phyloP scores from a whole-genome alignment of 2,113 vertebrate genomes.

The Todiramphus saurophagus region DNA sequence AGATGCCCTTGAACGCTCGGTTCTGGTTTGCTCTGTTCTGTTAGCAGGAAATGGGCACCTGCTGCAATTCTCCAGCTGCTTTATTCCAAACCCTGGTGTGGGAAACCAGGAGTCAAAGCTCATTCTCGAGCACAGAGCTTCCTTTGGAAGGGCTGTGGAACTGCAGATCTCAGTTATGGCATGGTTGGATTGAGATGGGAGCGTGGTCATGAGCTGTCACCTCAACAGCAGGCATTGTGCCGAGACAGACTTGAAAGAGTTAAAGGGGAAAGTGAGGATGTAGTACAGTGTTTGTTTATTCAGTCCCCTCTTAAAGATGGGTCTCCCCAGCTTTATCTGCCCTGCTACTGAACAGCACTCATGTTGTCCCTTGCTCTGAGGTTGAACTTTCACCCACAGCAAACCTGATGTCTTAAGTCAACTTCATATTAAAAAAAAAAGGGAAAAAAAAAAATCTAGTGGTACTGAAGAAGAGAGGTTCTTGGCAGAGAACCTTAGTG shows the following conservation, averaged over 20 bases:
- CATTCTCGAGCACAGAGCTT: accelerated
- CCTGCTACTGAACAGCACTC: not conserved
- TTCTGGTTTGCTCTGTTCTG: accelerated
- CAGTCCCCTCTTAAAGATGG: too few relatives aligned
- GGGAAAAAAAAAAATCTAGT: too few relatives aligned
- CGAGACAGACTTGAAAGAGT: accelerated
- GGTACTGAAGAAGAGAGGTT: not conserved
- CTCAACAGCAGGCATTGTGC: not conserved
- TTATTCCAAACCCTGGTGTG: not conserved
- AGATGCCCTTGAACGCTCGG: accelerated
- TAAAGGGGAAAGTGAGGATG: not conserved
- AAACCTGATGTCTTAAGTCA: not conserved
- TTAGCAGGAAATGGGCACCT: not conserved
- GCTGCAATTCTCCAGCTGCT: accelerated
- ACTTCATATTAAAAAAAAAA: not conserved
- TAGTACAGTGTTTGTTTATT: not conserved
- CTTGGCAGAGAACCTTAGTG: not conserved
- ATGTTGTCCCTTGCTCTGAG: not conserved
- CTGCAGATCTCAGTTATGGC: not conserved
- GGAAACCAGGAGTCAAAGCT: not conserved
- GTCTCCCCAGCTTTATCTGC: not conserved
- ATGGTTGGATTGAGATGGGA: not conserved
- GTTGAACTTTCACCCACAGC: not conserved
- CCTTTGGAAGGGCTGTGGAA: not conserved
- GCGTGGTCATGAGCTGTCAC: accelerated